Base-by-base conservation (phyloP, 2,888 invertebrate species). In the Amblyjoppa fuscipennis region DNA sequence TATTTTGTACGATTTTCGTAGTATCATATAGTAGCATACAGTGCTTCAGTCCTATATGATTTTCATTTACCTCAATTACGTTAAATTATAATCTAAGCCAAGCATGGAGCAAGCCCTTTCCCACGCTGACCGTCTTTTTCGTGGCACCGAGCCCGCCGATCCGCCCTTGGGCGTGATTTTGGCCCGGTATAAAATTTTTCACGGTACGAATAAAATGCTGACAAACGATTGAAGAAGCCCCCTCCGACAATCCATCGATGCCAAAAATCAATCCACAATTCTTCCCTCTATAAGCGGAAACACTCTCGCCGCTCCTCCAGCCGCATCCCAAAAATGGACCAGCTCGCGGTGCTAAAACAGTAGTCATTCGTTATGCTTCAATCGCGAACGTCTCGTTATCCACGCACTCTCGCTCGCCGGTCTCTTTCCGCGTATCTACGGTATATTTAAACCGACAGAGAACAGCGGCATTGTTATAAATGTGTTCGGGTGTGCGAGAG, bases 391-490 rank as follows among this genome's bases (percentile, higher is more conserved):
- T 77, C 74, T 84, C 81, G 84, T 84, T 84, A 84, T 69, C 77
- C 73, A 45, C 31, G 70, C 25, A 28, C 71, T 56, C 56, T 64
- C 73, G 69, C 64, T 13, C 28, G 31, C 49, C 53, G n/a, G 28
- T 70, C 25, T 25, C 53, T 66, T 31, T 49, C 51, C 34, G 31
- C 61, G 38, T 73, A 13, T 45, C 49, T 71, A 2, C 25, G 25
- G 49, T 61, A 64, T 71, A 80, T 71, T 71, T 64, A 71, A 87
- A 83, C 51, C 51, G 80, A 77, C 76, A 16, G 38, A 49, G 70
- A 78, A 59, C 25, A 59, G 59, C 25, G 28, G 76, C 77, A 86
- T 87, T 86, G 84, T 84, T 84, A 78, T 74, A 80, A 80, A 80
- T 74, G 45, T 20, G 31, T 78, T 45, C 28, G 70, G 59, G 38